Evolutionary conservation across 2,113 vertebrate species (phyloP), one percentile per base, ranked within the genome.

Genomic region (Corythoichthys haematopterus): DNA sequence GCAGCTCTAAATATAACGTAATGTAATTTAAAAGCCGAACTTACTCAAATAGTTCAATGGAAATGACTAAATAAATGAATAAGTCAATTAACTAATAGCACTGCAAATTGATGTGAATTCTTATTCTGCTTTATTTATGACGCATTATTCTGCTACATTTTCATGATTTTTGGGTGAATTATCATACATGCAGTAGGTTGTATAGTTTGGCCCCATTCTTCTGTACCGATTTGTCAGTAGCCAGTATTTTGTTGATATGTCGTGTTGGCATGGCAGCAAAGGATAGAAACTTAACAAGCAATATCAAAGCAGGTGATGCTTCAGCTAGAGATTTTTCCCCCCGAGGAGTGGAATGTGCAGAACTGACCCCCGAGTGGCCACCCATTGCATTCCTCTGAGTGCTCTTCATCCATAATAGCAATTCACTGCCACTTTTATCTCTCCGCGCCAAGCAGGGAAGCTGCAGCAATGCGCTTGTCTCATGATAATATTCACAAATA

Each of bases 271-370:
- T 52, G 60, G 50, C 28, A 45, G 35, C 35, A 70, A 74, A 70
- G 80, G 58, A 66, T 52, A 75, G 53, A 72, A 64, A 60, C 69
- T 76, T 65, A 48, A 65, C 65, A 83, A 71, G 33, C 72, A 57
- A 77, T 84, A 84, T 85, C 76, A 87, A 83, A 89, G 84, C 75
- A 84, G 78, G 80, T 82, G 81, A 80, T 84, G 59, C 78, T 83
- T 81, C 76, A 84, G 72, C 75, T 79, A 67, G 71, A 87, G 79
- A 84, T 81, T 68, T 70, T 67, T 68, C 64, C 79, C 74, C 64
- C 37, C 43, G 36, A 1, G 71, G 72, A 81, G 70, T 55, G 36
- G 36, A 79, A 78, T 75, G 80, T 72, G 66, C 74, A 71, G 78
- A 81, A 76, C 80, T 86, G 86, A 87, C 78, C 86, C 80, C 64